Evolutionary conservation across 2,797 vertebrate species (phyloP).

Genomic region (Muscicapa comitata): DNA sequence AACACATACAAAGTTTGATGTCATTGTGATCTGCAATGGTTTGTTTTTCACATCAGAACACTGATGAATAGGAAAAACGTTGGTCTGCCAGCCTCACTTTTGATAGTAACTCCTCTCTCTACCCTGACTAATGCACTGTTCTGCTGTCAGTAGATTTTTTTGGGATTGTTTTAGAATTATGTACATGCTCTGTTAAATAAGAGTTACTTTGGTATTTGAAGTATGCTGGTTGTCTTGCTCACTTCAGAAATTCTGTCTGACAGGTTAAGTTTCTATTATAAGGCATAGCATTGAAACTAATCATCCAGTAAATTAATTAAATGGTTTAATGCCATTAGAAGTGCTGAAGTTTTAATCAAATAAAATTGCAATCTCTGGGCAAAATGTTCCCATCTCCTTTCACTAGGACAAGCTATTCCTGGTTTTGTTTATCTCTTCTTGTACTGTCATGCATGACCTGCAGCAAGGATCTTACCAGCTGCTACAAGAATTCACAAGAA

Average conservation of each 20-base stretch:
- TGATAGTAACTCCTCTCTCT: neutral
- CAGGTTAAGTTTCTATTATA: slow-evolving; percentile 2
- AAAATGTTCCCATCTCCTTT: slow-evolving; percentile 32
- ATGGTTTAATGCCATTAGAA: neutral
- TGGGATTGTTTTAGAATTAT: neutral
- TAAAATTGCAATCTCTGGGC: slow-evolving; percentile 16
- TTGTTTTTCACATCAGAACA: neutral
- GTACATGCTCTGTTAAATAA: neutral
- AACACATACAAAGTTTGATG: neutral
- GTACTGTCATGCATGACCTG: neutral
- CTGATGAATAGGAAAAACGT: neutral
- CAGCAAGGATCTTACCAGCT: neutral
- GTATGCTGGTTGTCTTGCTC: neutral
- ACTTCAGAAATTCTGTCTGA: slow-evolving; percentile 15
- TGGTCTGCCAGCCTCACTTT: neutral
- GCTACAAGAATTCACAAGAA: neutral
- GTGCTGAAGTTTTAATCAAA: slow-evolving; percentile 39
- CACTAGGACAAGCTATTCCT: neutral
- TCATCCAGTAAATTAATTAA: slow-evolving; percentile 44
- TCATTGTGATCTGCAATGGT: neutral
- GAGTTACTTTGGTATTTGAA: neutral
- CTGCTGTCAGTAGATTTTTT: neutral
- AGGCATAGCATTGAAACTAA: neutral
- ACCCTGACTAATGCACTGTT: neutral
- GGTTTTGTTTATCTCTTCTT: neutral